phyloP scores from a whole-genome alignment of 2,888 invertebrate genomes.

The Onchidella celtica region DNA sequence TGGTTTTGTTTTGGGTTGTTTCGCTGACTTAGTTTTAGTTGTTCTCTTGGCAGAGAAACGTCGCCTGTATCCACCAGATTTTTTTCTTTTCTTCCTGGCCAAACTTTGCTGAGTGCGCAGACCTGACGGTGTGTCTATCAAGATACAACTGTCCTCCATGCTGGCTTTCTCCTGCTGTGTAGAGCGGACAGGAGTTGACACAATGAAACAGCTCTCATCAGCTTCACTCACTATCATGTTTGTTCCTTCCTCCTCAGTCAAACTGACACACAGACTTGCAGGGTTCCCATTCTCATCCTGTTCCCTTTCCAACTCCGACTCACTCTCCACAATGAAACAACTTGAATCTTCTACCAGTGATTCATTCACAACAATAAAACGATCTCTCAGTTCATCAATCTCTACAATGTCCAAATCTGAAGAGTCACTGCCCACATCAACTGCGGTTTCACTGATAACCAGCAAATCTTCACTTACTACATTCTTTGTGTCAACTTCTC shows the following conservation, averaged over 20 bases:
- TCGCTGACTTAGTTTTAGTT: too few species aligned
- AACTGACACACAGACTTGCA: neutral
- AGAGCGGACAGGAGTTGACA: neutral
- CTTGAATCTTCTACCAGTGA: neutral
- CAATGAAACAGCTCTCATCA: neutral
- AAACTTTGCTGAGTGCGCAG: too few species aligned
- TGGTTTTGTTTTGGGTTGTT: too few species aligned
- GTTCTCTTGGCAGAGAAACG: too few species aligned
- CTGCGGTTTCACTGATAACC: neutral
- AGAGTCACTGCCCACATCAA: neutral
- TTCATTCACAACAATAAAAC: neutral
- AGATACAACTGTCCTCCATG: neutral
- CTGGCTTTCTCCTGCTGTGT: neutral
- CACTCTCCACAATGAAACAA: neutral
- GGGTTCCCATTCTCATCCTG: neutral
- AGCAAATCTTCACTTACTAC: too few species aligned
- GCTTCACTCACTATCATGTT: neutral
- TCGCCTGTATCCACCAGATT: too few species aligned
- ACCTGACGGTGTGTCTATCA: neutral
- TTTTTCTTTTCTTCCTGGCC: too few species aligned
- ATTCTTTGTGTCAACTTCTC: neutral
- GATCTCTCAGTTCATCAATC: neutral
- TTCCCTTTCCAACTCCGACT: neutral
- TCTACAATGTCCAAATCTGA: neutral
- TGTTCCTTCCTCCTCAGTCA: neutral